A percentile compares a stretch with the other conserved stretches of the same genome.
Conservation (phyloP, 1,140 invertebrate species). For the Trichonephila inaurata region DNA sequence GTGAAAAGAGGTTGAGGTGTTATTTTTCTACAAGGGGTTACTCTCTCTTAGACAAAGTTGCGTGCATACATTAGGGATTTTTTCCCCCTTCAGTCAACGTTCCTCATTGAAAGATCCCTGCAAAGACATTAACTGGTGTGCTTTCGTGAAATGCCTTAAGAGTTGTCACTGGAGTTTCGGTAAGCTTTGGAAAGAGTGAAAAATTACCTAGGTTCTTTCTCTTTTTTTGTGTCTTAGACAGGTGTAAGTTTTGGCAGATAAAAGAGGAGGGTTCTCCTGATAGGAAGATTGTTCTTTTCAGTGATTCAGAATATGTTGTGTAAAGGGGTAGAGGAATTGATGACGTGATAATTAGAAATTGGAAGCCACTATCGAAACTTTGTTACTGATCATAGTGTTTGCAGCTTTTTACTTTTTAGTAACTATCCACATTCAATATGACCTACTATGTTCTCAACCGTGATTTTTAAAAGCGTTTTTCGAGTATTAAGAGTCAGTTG, state of each 20-base stretch:
- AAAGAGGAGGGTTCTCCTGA: not conserved
- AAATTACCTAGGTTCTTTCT: not conserved
- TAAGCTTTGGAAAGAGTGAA: not conserved
- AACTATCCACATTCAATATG: not conserved
- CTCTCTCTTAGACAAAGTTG: not conserved
- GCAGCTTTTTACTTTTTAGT: no score
- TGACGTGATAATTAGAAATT: constrained; percentile 5
- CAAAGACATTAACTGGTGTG: not conserved
- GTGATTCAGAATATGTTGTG: not conserved
- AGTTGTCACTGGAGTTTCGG: not conserved
- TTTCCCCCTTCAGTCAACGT: not conserved
- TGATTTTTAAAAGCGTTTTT: no score
- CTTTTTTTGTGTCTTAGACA: not conserved
- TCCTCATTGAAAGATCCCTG: not conserved
- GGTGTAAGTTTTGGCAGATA: not conserved
- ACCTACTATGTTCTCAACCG: no score
- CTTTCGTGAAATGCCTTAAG: not conserved
- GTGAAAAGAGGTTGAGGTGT: constrained; percentile 9
- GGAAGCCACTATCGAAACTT: not conserved
- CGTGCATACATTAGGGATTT: constrained; percentile 32
- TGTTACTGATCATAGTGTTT: not conserved
- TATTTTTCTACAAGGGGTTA: not conserved
- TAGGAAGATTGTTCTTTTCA: not conserved
- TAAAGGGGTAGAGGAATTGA: not conserved
- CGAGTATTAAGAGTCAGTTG: no score